These are phyloP conservation scores for Cheilosia urbana DNA, from an alignment of 2,888 invertebrate genomes.

Conservation along the genomic window DNA sequence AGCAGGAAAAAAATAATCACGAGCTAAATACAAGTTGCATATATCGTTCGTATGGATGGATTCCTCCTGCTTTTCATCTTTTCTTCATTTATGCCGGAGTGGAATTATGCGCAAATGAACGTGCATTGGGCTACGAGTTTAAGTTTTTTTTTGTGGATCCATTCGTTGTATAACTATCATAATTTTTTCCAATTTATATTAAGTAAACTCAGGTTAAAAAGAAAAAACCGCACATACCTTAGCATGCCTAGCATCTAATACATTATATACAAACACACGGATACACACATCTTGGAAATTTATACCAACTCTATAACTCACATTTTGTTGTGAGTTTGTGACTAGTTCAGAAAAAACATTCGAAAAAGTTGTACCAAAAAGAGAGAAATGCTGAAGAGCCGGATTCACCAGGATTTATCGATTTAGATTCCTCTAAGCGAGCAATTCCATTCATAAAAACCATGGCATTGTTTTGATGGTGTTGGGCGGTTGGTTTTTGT, in stretches of 20 bases:
- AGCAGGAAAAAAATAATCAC: constrained; percentile 38
- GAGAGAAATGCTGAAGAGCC: constrained; percentile 52
- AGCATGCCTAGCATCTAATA: not conserved
- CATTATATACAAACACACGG: constrained; percentile 20
- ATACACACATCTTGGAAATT: constrained; percentile 19
- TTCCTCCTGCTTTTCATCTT: constrained; percentile 27
- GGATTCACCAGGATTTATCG: constrained; percentile 81
- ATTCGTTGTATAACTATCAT: not conserved
- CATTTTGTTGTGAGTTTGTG: constrained; percentile 49
- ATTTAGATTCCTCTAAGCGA: constrained; percentile 81
- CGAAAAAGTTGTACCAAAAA: constrained; percentile 45
- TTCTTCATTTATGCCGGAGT: constrained; percentile 3
- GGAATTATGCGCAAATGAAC: constrained; percentile 18
- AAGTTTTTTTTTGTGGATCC: not conserved
- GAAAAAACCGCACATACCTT: not conserved
- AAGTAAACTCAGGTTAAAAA: not conserved
- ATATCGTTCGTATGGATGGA: constrained; percentile 41
- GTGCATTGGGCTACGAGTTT: not conserved
- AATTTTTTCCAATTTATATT: constrained; percentile 3
- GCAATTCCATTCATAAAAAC: constrained; percentile 84
- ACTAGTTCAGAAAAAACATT: constrained; percentile 48
- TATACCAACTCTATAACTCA: constrained; percentile 40
- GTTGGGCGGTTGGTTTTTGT: constrained; percentile 65
- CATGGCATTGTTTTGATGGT: constrained; percentile 80
- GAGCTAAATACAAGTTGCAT: constrained; percentile 40